Base-by-base conservation (phyloP, 2,797 vertebrate species). In the Enteromius anoplus region DNA sequence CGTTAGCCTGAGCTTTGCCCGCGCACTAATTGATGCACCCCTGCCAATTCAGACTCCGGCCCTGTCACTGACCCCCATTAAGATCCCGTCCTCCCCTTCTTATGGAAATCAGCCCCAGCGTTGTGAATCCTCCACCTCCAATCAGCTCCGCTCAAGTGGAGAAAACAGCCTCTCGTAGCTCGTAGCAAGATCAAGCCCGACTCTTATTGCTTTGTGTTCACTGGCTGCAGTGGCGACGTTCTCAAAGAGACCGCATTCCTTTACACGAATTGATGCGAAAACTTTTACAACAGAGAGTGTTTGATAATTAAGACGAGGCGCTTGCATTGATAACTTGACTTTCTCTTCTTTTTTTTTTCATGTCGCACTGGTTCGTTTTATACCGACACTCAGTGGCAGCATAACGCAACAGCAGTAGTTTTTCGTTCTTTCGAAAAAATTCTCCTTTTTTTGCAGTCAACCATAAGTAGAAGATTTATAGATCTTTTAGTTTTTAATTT, bases 1-100 rank as follows among this genome's bases (percentile, higher is more conserved):
- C 88, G 84, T 88, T 89, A 89, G 80, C 92, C 91, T 92, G 92
- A 92, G 94, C 92, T 95, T 92, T 93, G 93, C 92, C 85, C 93
- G 92, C 90, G 90, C 90, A 92, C 91, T 95, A 95, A 94, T 95
- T 95, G 93, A 95, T 94, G 93, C 94, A 95, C 93, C 93, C 92
- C 92, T 94, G 94, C 94, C 94, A 95, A 95, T 95, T 94, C 93
- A 94, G 92, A 94, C 93, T 94, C 91, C 93, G 93, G 93, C 93
- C 94, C 92, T 90, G 91, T 89, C 93, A 91, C 91, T 94, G 94
- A 95, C 94, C 94, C 94, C 94, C 94, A 95, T 95, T 95, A 95
- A 94, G 91, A 93, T 93, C 92, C 94, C 91, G 91, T 92, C 93
- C 93, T 93, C 90, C 70, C 91, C 92, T 91, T 94, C 93, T 91